These are phyloP conservation scores for Apolygus lucorum DNA, from an alignment of 1,140 invertebrate species.

Conservation along the genomic window DNA sequence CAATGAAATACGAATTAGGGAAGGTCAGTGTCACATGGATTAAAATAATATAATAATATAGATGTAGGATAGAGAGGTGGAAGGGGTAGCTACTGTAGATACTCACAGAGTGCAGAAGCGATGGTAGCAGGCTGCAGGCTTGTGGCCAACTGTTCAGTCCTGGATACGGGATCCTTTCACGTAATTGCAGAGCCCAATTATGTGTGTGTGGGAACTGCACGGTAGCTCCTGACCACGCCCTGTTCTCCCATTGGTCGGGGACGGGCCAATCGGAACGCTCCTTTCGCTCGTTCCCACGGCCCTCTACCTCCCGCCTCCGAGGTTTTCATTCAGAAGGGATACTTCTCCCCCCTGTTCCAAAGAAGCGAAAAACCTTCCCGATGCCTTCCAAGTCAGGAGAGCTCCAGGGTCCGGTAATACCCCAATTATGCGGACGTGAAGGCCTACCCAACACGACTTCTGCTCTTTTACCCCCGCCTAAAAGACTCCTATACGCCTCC, in stretches of 20 bases:
- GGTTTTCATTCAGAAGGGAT: neutral
- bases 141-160: constrained; percentile 21
- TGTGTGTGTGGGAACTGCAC: constrained; percentile 31
- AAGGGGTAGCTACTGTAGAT: constrained; percentile 31
- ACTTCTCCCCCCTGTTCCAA: neutral
- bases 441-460: constrained; percentile 13
- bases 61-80: neutral
- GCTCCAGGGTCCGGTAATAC: constrained; percentile 6
- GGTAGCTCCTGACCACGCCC: constrained; percentile 27
- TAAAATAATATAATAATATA: neutral
- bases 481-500: constrained; percentile 12
- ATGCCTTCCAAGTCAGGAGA: neutral
- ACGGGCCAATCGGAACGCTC: neutral
- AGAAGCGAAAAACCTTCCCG: neutral
- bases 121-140: constrained; percentile 24
- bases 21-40: neutral
- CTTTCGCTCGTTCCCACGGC: constrained; percentile 18
- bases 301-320: constrained; percentile 10
- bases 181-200: constrained; percentile 28
- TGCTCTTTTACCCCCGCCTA: constrained; percentile 6
- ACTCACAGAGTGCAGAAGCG: constrained; percentile 23
- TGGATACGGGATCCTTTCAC: constrained; percentile 16
- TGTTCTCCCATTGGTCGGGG: neutral
- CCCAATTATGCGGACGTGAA: constrained; percentile 21
- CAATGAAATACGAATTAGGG: neutral